These are phyloP conservation scores for Alectoris magna DNA, from an alignment of 2,797 vertebrate genomes.

Conservation along the genomic window DNA sequence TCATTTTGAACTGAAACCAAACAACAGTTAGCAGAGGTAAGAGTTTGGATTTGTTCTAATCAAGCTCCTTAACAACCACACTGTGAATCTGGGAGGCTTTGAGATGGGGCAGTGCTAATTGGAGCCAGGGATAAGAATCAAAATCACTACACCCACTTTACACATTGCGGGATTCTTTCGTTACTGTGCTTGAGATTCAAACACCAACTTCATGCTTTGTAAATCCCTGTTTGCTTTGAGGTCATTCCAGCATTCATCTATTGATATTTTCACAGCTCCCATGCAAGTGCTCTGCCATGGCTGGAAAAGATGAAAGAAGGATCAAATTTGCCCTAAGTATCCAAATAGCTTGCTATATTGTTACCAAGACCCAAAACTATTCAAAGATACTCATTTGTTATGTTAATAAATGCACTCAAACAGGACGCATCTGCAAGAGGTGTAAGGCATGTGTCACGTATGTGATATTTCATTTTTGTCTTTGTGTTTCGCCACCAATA, in stretches of 20 bases:
- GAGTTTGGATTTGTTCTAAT: not conserved
- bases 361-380: not conserved
- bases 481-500: not conserved
- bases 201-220: not conserved
- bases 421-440: not conserved
- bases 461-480: not conserved
- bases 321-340: not conserved
- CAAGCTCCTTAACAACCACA: not conserved
- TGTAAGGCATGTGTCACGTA: not conserved
- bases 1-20: not conserved
- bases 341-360: not conserved
- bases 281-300: not conserved
- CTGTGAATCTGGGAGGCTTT: not conserved
- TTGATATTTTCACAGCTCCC: not conserved
- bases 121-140: not conserved
- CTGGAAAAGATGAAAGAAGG: not conserved
- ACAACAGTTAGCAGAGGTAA: not conserved
- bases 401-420: not conserved
- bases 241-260: not conserved
- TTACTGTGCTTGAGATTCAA: not conserved
- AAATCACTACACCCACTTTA: not conserved
- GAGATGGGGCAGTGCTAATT: not conserved
- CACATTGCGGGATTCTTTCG: accelerated
- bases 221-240: not conserved
- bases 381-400: not conserved